Base-by-base conservation (phyloP, 2,113 vertebrate genomes). In the Cettia cetti region DNA sequence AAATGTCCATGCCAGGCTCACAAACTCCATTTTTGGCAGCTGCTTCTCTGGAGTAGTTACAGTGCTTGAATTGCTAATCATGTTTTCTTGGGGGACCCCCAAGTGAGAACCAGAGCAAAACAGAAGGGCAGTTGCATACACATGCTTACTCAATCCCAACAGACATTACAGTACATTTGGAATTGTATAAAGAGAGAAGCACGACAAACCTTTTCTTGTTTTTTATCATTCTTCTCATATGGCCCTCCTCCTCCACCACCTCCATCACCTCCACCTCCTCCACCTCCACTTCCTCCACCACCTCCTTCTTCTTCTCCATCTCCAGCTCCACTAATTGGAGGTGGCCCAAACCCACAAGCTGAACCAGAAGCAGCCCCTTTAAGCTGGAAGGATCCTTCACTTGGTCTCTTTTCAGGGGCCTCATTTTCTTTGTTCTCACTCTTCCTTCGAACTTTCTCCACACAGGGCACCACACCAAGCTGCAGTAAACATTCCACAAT, bases 401-500 rank as follows among this genome's bases (percentile, higher is more conserved):
- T 99, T 89, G 97, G 95, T 37, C 98, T 98, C n/a, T 98, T 97
- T 91, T 99, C 98, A 59, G 92, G 54, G 24, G 93, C 81, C 66
- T 99, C 98, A 35, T 99, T 99, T 96, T 99, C 99, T 94, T 99
- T 99, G 97, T 99, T 99, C 63, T 99, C 99, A 11, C 98, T 97
- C 97, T 99, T 99, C 95, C 98, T 98, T 61, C 98, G 97, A 44
- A 98, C 98, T 91, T 99, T 99, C 74, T 98, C 98, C 70, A 99
- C 98, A 47, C 98, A 98, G 15, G 99, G 99, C 52, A 99, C 99
- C 64, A 99, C 99, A 1, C 99, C 98, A 80, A 99, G 98, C 87
- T 99, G 99, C 93, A 99, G 98, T 85, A 99, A 97, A 83, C 99
- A 99, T 72, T 99, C 99, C 35, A 99, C 99, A 78, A 99, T 99